Conservation (phyloP, 2,888 invertebrate genomes). For the Troides helena region DNA sequence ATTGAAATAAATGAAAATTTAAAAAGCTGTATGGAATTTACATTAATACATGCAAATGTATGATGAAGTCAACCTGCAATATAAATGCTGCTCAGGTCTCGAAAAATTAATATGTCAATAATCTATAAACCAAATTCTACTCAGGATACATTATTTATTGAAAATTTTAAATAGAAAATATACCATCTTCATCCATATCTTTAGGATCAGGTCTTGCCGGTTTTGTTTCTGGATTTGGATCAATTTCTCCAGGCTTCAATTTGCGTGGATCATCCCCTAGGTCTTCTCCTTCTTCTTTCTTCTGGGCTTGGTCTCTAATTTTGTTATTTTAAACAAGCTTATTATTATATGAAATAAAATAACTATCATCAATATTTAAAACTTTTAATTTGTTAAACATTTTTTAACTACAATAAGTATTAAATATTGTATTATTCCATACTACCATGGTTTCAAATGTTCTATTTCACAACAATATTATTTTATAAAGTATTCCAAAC, state of each 20-base stretch:
- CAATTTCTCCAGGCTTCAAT: slow-evolving; percentile 99
- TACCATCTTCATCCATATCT: slow-evolving; percentile 99
- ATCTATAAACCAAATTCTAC: too few species aligned
- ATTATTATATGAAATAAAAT: background rate
- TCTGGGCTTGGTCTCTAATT: slow-evolving; percentile 95
- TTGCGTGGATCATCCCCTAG: slow-evolving; percentile 96
- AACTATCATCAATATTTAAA: background rate
- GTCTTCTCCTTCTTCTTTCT: slow-evolving; percentile 97
- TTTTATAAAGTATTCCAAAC: background rate
- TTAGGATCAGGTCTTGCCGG: slow-evolving; percentile 99
- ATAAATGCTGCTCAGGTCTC: too few species aligned
- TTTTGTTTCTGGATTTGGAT: slow-evolving; percentile 99
- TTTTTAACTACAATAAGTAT: too few species aligned
- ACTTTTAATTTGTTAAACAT: too few species aligned
- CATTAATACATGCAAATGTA: too few species aligned
- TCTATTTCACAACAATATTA: background rate
- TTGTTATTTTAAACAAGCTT: background rate
- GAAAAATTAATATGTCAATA: too few species aligned
- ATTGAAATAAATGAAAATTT: background rate
- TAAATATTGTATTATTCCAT: background rate
- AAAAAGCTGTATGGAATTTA: too few species aligned
- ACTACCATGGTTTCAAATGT: background rate
- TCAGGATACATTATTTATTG: background rate
- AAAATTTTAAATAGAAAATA: slow-evolving; percentile 25
- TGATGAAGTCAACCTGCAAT: too few species aligned